phyloP scores from a whole-genome alignment of 1,140 invertebrate species.

The Octopus bimaculoides region DNA sequence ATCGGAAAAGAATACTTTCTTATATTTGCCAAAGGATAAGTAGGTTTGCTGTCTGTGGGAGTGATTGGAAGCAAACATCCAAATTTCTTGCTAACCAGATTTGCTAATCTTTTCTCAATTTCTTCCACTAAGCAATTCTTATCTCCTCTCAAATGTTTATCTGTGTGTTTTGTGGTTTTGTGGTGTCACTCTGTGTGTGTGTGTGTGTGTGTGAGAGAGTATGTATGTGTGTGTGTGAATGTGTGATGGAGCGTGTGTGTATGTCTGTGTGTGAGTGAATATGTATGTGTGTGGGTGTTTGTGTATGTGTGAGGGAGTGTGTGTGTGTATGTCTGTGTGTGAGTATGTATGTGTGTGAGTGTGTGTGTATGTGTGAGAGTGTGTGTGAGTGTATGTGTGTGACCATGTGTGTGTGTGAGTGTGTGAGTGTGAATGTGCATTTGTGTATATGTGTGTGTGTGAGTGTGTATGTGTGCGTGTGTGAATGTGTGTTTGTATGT shows the following conservation, averaged over 20 bases:
- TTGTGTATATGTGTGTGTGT: background rate
- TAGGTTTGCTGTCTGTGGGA: no score
- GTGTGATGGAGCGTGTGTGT: background rate
- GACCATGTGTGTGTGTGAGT: background rate
- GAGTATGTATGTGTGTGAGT: background rate
- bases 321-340: background rate
- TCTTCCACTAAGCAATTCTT: no score
- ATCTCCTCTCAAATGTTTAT: no score
- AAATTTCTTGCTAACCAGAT: no score
- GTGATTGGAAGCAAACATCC: no score
- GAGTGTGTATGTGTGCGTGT: background rate
- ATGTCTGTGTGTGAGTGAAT: background rate
- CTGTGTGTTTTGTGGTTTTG: no score
- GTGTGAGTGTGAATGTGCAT: background rate
- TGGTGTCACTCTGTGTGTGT: background rate
- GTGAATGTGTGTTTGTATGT: background rate
- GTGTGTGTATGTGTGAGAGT: background rate
- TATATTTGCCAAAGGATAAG: no score
- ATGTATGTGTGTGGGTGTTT: background rate
- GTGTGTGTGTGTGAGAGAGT: background rate
- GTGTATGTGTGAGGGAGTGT: background rate
- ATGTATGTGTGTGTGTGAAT: background rate
- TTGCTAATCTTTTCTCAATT: no score
- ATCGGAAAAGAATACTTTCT: no score
- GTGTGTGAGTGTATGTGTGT: background rate